These are phyloP conservation scores for Atta colombica DNA, from an alignment of 1,140 invertebrate genomes.

Conservation along the genomic window DNA sequence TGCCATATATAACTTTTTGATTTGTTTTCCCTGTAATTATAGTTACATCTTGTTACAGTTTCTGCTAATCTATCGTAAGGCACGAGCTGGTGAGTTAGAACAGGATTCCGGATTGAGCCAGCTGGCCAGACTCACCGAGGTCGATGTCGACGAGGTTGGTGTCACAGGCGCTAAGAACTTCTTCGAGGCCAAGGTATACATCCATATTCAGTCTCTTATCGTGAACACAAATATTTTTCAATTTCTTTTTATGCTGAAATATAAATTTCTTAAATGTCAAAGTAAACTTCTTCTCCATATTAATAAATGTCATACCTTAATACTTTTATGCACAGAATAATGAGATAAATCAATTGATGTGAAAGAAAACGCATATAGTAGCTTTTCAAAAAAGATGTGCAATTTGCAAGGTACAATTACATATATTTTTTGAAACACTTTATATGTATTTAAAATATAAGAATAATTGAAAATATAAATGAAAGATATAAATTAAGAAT, in stretches of 20 bases:
- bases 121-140: conserved; percentile 93
- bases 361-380: too few relatives aligned
- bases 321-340: too few relatives aligned
- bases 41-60: conserved; percentile 88
- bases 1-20: neutral
- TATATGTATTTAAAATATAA: neutral
- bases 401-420: too few relatives aligned
- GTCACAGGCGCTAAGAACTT: conserved; percentile 96
- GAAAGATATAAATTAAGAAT: neutral
- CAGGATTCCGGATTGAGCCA: conserved; percentile 94
- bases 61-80: conserved; percentile 95
- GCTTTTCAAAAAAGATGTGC: too few relatives aligned
- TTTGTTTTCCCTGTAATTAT: conserved; percentile 20
- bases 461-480: neutral
- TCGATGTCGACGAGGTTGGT: conserved; percentile 95
- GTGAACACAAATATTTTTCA: neutral
- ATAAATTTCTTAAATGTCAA: neutral
- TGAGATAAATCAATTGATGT: too few relatives aligned
- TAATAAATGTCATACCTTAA: neutral
- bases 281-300: neutral
- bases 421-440: too few relatives aligned
- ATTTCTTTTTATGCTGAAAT: neutral
- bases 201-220: neutral
- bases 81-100: conserved; percentile 93
- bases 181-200: conserved; percentile 94